Conservation (phyloP, 2,888 invertebrate species). For the Chironomus tentans region DNA sequence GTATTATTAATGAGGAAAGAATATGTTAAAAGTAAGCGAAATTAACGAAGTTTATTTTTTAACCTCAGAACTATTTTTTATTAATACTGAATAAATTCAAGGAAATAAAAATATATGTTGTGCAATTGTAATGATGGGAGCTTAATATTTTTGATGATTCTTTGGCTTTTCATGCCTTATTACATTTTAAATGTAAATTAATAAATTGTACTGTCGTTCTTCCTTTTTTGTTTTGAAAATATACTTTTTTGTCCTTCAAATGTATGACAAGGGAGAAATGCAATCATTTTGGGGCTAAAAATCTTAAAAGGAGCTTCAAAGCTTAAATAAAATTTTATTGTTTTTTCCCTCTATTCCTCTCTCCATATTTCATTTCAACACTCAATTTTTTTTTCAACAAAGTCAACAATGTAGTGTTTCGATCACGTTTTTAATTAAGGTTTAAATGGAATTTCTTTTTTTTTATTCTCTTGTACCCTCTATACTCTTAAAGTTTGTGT, state of each 20-base stretch:
- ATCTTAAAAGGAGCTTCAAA: too few species aligned
- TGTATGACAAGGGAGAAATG: too few species aligned
- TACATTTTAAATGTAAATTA: too few species aligned
- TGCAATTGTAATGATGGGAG: too few species aligned
- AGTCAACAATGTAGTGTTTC: neutral
- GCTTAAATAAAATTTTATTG: too few species aligned
- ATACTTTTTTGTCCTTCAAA: neutral
- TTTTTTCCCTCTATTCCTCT: too few species aligned
- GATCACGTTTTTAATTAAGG: slow-evolving; percentile 8
- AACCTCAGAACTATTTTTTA: neutral
- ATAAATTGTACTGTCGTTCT: too few species aligned
- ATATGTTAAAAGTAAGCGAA: neutral
- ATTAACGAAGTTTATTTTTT: neutral
- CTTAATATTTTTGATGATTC: neutral
- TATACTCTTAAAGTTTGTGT: neutral
- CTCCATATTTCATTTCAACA: too few species aligned
- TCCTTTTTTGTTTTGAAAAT: neutral
- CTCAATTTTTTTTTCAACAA: neutral
- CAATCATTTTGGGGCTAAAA: too few species aligned
- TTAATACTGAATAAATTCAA: neutral
- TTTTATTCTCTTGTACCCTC: neutral
- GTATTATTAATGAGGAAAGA: too few species aligned
- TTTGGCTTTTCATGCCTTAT: neutral
- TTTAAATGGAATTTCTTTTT: neutral
- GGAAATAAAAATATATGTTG: too few species aligned